phyloP scores from a whole-genome alignment of 2,797 vertebrate genomes.

The Dicrostonyx torquatus region DNA sequence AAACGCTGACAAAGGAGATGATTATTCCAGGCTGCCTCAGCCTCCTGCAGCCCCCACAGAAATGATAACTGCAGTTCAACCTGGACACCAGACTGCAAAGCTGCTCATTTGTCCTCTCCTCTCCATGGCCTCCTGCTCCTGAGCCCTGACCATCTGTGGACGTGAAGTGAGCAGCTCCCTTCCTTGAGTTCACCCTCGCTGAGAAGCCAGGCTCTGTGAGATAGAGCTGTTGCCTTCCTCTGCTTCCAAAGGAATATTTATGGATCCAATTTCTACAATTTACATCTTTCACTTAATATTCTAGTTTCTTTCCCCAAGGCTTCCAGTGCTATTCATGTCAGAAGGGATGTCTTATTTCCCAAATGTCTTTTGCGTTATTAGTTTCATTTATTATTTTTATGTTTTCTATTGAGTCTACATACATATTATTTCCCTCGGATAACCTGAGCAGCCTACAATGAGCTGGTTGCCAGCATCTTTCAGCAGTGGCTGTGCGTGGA shows the following conservation, averaged over 20 bases:
- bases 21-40: background rate
- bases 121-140: background rate
- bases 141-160: background rate
- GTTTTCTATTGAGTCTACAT: conserved; percentile 41
- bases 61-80: background rate
- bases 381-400: conserved; percentile 77
- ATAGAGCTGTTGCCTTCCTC: background rate
- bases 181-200: background rate
- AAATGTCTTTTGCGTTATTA: conserved; percentile 70
- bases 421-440: conserved; percentile 43
- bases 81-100: background rate
- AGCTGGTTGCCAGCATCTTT: conserved; percentile 24
- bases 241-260: conserved; percentile 70
- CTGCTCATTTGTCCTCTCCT: background rate
- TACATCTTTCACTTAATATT: conserved; percentile 80
- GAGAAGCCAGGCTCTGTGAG: background rate
- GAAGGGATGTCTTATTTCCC: conserved; percentile 72
- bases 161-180: rapidly evolving
- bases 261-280: conserved; percentile 75
- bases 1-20: conserved; percentile 38
- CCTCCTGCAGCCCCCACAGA: background rate
- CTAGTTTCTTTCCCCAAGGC: conserved; percentile 58
- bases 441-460: background rate
- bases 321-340: conserved; percentile 45
- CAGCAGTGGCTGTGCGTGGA: conserved; percentile 12